Percentiles rank a stretch among this genome's conserved stretches.
Conservation (phyloP, 2,888 invertebrate genomes). For the Sabellastarte sp. region DNA sequence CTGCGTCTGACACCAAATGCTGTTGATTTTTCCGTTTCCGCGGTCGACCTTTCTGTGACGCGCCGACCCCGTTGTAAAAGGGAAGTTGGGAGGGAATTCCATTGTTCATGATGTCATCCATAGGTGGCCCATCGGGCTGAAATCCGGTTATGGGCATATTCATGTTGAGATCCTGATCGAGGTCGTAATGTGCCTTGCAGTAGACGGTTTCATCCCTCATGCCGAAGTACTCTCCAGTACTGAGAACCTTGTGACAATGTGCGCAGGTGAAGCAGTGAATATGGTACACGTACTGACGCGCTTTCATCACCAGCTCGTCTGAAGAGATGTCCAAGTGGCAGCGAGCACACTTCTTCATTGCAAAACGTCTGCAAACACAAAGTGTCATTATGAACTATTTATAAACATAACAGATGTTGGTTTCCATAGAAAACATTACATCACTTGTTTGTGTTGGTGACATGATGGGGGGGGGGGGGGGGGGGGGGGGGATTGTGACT, state of each 20-base stretch:
- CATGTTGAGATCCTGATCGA: no score
- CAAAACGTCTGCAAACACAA: constrained; percentile 71
- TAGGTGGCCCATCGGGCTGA: background rate
- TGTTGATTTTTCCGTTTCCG: constrained; percentile 69
- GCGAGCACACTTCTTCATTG: constrained; percentile 79
- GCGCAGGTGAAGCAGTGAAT: constrained; percentile 86
- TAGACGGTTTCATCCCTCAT: constrained; percentile 80
- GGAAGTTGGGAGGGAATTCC: constrained; percentile 18
- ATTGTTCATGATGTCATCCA: background rate
- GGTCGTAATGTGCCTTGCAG: constrained; percentile 63
- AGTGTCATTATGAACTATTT: background rate
- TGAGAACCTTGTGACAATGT: constrained; percentile 77
- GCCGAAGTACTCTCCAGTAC: constrained; percentile 88
- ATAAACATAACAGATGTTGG: background rate
- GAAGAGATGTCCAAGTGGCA: constrained; percentile 83
- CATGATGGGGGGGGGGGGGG: no score
- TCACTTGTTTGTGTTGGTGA: no score
- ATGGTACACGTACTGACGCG: constrained; percentile 80
- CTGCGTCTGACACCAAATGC: background rate
- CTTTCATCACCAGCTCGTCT: constrained; percentile 87
- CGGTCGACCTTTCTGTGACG: constrained; percentile 82
- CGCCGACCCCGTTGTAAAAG: constrained; percentile 67
- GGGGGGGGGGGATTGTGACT: no score
- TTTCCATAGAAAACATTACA: no score
- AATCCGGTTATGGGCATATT: background rate